Evolutionary conservation across 2,888 invertebrate genomes (phyloP).

Genomic region (Augochlorella aurata): DNA sequence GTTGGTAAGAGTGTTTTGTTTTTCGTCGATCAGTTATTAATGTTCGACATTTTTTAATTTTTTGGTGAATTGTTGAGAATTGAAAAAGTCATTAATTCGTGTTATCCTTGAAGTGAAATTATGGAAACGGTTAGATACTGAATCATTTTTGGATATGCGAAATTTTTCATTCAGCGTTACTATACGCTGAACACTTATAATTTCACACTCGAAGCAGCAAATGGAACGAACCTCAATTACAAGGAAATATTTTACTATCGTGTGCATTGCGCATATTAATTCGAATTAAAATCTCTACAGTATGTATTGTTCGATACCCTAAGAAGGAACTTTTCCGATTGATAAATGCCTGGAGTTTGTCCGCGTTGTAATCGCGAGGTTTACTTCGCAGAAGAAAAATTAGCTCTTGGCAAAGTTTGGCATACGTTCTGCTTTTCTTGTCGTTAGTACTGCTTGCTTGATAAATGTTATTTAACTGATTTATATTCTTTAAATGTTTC

Average conservation of each 20-base stretch:
- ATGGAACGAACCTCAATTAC: neutral
- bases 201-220: neutral
- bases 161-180: slow-evolving; percentile 20
- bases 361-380: slow-evolving; percentile 80
- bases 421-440: slow-evolving; percentile 81
- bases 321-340: slow-evolving; percentile 4
- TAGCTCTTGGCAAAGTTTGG: slow-evolving; percentile 79
- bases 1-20: slow-evolving; percentile 39
- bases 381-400: slow-evolving; percentile 78
- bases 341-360: slow-evolving; percentile 77
- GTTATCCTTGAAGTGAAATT: slow-evolving; percentile 13
- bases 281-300: neutral
- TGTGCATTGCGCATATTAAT: neutral
- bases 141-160: slow-evolving; percentile 21
- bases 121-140: neutral
- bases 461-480: neutral
- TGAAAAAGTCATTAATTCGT: slow-evolving; percentile 17
- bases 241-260: neutral
- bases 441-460: slow-evolving; percentile 73
- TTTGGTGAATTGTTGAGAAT: slow-evolving; percentile 39
- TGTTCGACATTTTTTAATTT: slow-evolving; percentile 31
- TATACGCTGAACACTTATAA: slow-evolving; percentile 2
- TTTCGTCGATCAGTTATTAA: slow-evolving; percentile 25
- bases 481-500: neutral
- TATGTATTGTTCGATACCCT: neutral